phyloP scores from a whole-genome alignment of 2,888 invertebrate species.

The Thereva nobilitata region DNA sequence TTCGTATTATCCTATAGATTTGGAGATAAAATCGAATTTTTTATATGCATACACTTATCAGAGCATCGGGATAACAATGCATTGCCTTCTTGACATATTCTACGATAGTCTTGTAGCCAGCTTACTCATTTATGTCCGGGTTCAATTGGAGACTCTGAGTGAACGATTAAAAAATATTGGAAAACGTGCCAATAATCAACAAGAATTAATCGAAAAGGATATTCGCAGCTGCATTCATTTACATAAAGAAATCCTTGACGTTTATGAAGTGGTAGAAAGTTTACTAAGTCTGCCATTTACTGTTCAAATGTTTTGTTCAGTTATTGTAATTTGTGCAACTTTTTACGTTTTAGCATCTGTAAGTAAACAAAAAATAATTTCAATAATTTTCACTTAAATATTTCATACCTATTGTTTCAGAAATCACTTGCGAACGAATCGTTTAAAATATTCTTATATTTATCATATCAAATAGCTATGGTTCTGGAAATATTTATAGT shows the following conservation, averaged over 20 bases:
- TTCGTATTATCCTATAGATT: conserved; percentile 10
- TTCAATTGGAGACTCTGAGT: neutral
- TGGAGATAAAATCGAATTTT: neutral
- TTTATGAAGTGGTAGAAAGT: neutral
- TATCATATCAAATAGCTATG: conserved; percentile 15
- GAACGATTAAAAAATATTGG: conserved; percentile 13
- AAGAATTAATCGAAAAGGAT: neutral
- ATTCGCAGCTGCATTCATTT: conserved; percentile 13
- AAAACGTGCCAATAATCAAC: neutral
- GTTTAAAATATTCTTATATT: neutral
- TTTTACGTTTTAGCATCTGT: conserved; percentile 14
- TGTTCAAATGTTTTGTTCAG: conserved; percentile 11
- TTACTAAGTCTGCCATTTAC: neutral
- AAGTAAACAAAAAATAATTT: neutral
- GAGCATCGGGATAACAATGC: neutral
- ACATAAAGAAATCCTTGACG: conserved; percentile 8
- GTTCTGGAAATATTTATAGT: conserved; percentile 14
- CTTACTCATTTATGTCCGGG: conserved; percentile 1
- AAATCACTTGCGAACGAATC: conserved; percentile 9
- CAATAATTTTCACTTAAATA: neutral
- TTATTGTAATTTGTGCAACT: conserved; percentile 18
- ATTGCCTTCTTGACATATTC: conserved; percentile 5
- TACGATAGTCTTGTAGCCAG: conserved; percentile 11
- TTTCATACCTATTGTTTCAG: neutral
- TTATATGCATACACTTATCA: neutral